Base-by-base conservation (phyloP, 2,113 vertebrate genomes). In the Mionectes macconnelli region DNA sequence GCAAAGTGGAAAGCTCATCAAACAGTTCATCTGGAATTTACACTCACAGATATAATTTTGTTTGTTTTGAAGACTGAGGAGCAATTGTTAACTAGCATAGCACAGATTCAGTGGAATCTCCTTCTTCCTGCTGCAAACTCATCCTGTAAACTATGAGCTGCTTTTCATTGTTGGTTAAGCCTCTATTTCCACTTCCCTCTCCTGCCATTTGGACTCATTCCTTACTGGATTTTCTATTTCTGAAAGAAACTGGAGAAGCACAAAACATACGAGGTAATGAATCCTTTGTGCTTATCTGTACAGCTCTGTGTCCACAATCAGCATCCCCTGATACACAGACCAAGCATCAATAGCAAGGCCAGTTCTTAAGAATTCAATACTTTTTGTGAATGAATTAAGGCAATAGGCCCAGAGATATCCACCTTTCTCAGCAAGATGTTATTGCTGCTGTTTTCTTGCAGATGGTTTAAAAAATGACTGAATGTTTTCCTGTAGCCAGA, bases 121-220 rank as follows among this genome's bases (percentile, higher is more conserved):
- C 75, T 68, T 25, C 83, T 93, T 94, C 91, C 77, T 93, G 89
- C 64, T 91, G 53, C 64, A 95, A 87, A 87, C 52, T 92, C 73
- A 14, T 89, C 24, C 3, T 72, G 49, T 93, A 84, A 96, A 94
- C 89, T 49, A 37, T 56, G 84, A 95, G 90, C 87, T 96, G 90
- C 69, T 94, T 95, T 31, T 91, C 89, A 74, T 89, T 87, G 90
- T 92, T 95, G 84, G 60, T 88, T 97, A 91, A 93, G 90, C 73
- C 56, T 68, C 89, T 40, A 45, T 64, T 95, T 92, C 87, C 89
- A 96, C 74, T 89, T 87, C 19, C 55, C 27, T 83, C 72, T 92
- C 18, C 47, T 57, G 47, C 73, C 68, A 77, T 70, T 78, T 89
- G 79, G 79, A 88, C 55, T 67, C 44, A 40, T 75, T 94, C 76